These are phyloP conservation scores for Anolis carolinensis DNA, from an alignment of 2,113 vertebrate species.

Conservation along the genomic window DNA sequence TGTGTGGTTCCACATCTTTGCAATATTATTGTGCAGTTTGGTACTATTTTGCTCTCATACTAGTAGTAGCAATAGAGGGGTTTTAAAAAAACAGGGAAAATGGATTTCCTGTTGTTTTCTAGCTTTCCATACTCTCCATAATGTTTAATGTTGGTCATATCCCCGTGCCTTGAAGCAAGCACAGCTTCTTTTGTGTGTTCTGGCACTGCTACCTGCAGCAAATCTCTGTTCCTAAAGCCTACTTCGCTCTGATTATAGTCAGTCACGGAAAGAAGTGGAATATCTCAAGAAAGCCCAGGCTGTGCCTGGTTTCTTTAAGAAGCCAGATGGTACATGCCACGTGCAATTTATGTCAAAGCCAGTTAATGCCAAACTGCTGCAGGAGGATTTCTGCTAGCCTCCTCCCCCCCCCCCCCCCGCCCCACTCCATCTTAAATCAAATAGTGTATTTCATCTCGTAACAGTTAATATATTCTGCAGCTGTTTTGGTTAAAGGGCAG, in stretches of 20 bases:
- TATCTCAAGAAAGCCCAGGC: constrained; percentile 42
- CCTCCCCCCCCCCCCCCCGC: not conserved
- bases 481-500: constrained; percentile 42
- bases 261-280: constrained; percentile 50
- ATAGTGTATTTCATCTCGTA: constrained; percentile 30
- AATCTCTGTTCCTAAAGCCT: constrained; percentile 61
- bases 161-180: constrained; percentile 46
- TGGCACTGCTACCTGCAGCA: constrained; percentile 69
- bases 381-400: constrained; percentile 27
- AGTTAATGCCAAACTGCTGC: constrained; percentile 53
- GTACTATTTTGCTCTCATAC: no score
- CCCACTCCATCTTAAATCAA: constrained; percentile 34
- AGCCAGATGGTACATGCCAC: constrained; percentile 68
- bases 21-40: no score
- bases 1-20: no score
- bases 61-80: no score
- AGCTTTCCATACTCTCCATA: constrained; percentile 51
- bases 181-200: constrained; percentile 57
- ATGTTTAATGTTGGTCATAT: constrained; percentile 56
- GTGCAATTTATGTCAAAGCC: constrained; percentile 66
- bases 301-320: constrained; percentile 41
- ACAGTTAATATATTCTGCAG: constrained; percentile 51
- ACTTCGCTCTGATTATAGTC: constrained; percentile 59
- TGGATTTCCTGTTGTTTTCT: constrained; percentile 62
- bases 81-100: constrained; percentile 9